phyloP scores from a whole-genome alignment of 2,113 vertebrate species.

The Campylomormyrus numenius region DNA sequence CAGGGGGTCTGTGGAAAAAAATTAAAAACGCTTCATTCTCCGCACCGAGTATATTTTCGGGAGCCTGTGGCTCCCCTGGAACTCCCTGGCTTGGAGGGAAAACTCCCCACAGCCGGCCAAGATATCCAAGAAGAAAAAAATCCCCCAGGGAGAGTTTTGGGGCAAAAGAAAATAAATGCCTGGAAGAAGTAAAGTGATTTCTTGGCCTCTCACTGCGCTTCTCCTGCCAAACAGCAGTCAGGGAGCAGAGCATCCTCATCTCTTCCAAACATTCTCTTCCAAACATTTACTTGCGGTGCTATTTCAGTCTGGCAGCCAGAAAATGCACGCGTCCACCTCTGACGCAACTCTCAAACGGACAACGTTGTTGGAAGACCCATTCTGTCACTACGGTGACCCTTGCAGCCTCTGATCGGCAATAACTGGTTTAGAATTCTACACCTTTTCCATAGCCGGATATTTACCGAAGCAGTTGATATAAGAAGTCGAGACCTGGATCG shows the following conservation, averaged over 20 bases:
- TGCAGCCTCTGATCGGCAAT: background rate
- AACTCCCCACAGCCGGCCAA: conserved; percentile 26
- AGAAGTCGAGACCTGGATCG: background rate
- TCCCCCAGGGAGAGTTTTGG: conserved; percentile 12
- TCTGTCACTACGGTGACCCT: background rate
- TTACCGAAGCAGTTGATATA: background rate
- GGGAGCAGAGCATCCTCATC: background rate
- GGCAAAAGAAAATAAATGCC: conserved; percentile 16
- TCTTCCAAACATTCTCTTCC: background rate
- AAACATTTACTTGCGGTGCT: background rate
- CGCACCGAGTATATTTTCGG: background rate
- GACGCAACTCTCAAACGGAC: background rate
- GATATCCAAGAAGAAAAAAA: conserved; percentile 15
- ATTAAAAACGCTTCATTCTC: background rate
- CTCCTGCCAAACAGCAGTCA: conserved; percentile 7
- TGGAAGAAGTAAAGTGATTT: conserved; percentile 20
- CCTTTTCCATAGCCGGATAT: background rate
- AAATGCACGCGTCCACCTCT: background rate
- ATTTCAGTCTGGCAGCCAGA: background rate
- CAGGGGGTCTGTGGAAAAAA: background rate
- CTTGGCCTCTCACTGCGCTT: conserved; percentile 1
- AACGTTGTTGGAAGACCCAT: background rate
- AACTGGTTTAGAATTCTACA: background rate
- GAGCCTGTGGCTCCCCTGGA: background rate
- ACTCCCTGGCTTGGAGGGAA: conserved; percentile 22